phyloP scores from a whole-genome alignment of 2,113 vertebrate genomes.

The Macroglossus sobrinus region DNA sequence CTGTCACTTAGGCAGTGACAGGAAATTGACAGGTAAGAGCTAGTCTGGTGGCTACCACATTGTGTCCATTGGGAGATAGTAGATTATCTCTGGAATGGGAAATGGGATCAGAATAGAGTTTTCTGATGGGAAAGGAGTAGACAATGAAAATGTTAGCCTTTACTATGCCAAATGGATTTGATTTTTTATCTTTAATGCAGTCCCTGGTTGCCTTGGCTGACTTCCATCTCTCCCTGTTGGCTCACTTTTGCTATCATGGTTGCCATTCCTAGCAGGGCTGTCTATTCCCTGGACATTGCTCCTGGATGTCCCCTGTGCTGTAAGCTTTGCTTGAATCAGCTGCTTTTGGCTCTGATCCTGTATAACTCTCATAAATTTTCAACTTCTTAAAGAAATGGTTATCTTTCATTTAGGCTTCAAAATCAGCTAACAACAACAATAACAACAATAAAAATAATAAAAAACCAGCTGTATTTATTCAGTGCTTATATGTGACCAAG shows the following conservation, averaged over 20 bases:
- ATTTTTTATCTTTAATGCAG: neutral
- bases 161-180: neutral
- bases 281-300: neutral
- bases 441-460: too few relatives aligned
- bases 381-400: neutral
- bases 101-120: neutral
- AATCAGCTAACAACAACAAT: neutral
- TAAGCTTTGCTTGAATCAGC: neutral
- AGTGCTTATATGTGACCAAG: neutral
- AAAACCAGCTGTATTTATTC: neutral
- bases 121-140: neutral
- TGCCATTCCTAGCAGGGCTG: neutral
- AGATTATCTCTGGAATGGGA: neutral
- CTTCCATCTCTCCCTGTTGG: neutral
- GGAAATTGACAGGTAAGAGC: neutral
- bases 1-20: neutral
- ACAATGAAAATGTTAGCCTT: neutral
- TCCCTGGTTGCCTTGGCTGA: neutral
- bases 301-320: neutral
- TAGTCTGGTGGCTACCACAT: neutral
- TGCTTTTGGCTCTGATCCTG: neutral
- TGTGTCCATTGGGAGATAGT: neutral
- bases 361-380: neutral
- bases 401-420: neutral
- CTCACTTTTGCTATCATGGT: neutral